These are phyloP conservation scores for Pherbina coryleti DNA, from an alignment of 2,888 invertebrate species.

Conservation along the genomic window DNA sequence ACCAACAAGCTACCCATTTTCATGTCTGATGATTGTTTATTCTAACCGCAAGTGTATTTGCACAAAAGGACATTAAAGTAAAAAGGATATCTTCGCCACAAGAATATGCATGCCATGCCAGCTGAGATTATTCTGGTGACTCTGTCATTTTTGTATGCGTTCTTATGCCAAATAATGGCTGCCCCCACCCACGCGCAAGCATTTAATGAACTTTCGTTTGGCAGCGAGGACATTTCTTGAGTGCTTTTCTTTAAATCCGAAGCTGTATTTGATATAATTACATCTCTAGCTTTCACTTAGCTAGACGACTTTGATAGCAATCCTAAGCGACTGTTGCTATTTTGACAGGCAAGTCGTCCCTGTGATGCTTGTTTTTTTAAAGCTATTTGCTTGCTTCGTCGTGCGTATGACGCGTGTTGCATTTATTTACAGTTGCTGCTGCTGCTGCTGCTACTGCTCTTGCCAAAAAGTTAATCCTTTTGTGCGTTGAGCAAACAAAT, in stretches of 20 bases:
- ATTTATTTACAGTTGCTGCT: slow-evolving; percentile 7
- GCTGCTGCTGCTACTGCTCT: no score
- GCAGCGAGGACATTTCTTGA: not conserved
- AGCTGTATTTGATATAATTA: no score
- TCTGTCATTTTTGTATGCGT: no score
- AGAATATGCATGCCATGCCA: not conserved
- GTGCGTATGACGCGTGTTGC: slow-evolving; percentile 24
- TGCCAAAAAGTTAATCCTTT: slow-evolving; percentile 33
- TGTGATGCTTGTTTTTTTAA: not conserved
- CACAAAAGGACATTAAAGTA: slow-evolving; percentile 17
- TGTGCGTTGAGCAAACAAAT: slow-evolving; percentile 23
- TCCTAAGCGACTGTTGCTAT: not conserved
- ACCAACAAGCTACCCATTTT: slow-evolving; percentile 42
- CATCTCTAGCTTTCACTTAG: no score
- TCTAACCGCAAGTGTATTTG: slow-evolving; percentile 21
- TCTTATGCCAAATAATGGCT: no score
- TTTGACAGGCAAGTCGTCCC: not conserved
- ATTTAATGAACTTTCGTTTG: slow-evolving; percentile 7
- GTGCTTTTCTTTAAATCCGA: not conserved
- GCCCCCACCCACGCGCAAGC: not conserved
- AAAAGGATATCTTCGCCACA: not conserved
- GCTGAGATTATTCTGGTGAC: no score
- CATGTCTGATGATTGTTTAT: slow-evolving; percentile 45
- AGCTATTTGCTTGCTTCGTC: not conserved
- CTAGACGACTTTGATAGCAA: slow-evolving; percentile 8